Conservation (phyloP, 2,888 invertebrate genomes). For the Andrena camellia region DNA sequence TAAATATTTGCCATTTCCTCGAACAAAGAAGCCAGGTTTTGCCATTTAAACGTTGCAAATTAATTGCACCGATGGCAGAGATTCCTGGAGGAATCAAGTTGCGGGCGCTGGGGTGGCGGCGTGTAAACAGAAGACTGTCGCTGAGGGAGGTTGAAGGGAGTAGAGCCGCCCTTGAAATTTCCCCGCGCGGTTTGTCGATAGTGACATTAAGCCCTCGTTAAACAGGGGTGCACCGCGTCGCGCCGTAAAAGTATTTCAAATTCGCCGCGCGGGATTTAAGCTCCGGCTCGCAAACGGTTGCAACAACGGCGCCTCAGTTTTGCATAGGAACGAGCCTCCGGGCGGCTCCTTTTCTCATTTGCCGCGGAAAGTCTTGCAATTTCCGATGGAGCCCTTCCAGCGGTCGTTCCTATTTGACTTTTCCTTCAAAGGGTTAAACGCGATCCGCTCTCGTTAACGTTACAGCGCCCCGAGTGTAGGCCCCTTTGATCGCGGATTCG, state of each 20-base stretch:
- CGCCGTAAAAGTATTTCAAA: constrained; percentile 54
- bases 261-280: constrained; percentile 46
- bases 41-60: constrained; percentile 28
- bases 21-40: constrained; percentile 37
- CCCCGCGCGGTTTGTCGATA: constrained; percentile 48
- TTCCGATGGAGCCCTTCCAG: constrained; percentile 37
- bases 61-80: constrained; percentile 36
- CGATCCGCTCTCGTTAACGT: constrained; percentile 37
- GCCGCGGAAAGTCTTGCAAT: constrained; percentile 45
- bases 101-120: constrained; percentile 4
- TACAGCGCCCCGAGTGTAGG: constrained; percentile 11
- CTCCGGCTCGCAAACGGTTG: constrained; percentile 22
- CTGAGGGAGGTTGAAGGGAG: constrained; percentile 11
- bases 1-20: constrained; percentile 8
- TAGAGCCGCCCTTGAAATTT: constrained; percentile 50
- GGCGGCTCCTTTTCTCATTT: constrained; percentile 43
- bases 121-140: constrained; percentile 50
- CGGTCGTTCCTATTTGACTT: constrained; percentile 46
- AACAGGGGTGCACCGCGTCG: constrained; percentile 14
- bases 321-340: constrained; percentile 52
- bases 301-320: constrained; percentile 44
- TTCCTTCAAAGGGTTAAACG: constrained; percentile 50
- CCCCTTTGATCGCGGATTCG: constrained; percentile 47
- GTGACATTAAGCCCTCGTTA: constrained; percentile 46
- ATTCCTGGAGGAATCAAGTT: constrained; percentile 41